A percentile compares a stretch with the other conserved stretches of the same genome.
These are phyloP conservation scores for Champsocephalus gunnari DNA, from an alignment of 2,797 vertebrate species.

Conservation along the genomic window DNA sequence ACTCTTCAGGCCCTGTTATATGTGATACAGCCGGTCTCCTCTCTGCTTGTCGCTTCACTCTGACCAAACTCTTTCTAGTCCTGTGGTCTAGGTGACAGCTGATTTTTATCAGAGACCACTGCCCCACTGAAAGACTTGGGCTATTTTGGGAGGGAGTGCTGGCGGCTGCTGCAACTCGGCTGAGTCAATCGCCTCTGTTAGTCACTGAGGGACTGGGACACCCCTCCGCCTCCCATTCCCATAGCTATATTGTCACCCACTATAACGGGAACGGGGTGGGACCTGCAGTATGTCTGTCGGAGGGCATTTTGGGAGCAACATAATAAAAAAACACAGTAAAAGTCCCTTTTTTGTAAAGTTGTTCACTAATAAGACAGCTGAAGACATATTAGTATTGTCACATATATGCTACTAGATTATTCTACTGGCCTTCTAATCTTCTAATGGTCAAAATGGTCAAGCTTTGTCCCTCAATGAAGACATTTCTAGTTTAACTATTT, in stretches of 20 bases:
- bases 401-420: not conserved
- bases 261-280: constrained; percentile 70
- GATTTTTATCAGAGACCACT: constrained; percentile 87
- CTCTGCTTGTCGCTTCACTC: constrained; percentile 52
- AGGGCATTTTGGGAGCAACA: constrained; percentile 13
- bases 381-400: not conserved
- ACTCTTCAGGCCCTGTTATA: constrained; percentile 39
- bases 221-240: constrained; percentile 72
- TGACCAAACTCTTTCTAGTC: constrained; percentile 71
- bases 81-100: constrained; percentile 83
- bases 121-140: constrained; percentile 77
- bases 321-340: constrained; percentile 12
- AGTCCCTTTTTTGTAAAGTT: constrained; percentile 46
- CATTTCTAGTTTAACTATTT: too few relatives aligned
- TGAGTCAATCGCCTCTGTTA: constrained; percentile 84
- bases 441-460: not conserved
- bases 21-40: constrained; percentile 39
- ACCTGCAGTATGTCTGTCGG: constrained; percentile 62
- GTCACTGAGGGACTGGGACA: constrained; percentile 60
- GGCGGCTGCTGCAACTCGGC: constrained; percentile 66
- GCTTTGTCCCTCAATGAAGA: too few relatives aligned
- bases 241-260: constrained; percentile 73
- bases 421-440: not conserved
- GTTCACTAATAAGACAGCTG: not conserved
- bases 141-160: constrained; percentile 88